Evolutionary conservation across 2,113 vertebrate species (phyloP), one percentile per base, ranked within the genome.

Genomic region (Hoplias malabaricus): DNA sequence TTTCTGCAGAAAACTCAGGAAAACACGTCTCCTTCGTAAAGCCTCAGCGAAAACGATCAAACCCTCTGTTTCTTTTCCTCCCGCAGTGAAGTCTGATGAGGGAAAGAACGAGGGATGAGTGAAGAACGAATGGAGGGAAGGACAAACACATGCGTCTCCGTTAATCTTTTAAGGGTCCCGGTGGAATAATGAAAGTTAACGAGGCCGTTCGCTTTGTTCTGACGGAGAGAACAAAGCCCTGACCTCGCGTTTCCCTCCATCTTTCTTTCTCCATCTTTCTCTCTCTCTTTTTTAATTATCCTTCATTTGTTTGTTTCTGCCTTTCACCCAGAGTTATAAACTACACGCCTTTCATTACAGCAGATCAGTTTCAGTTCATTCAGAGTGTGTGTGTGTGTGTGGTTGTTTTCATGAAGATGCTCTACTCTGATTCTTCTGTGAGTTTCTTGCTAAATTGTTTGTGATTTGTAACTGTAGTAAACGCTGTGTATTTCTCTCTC

Each of bases 111-210:
- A 42, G 57, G 54, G 50, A 27, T 11, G 9, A 42, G 36, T 53
- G 48, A 38, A 42, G 62, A 56, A 69, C 48, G 56, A 11, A 36
- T 33, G 50, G 46, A 3, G 12, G 19, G 16, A 65, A 66, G 66
- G 16, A 65, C 62, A 66, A 53, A 75, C 66, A 66, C 76, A 63
- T 70, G 14, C 38, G 42, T 6, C 1, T 12, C 42, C 42, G 68
- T 77, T 69, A 77, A 69, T 61, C 67, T n/a, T 59, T 27, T 78
- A 70, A 70, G 31, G 31, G 40, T 23, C 21, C 23, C 48, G 21
- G 27, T 50, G 69, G 23, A 50, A 33, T 46, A 34, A 13, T 50
- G 70, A 36, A 53, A 70, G n/a, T 50, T 63, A 70, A 63, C 23
- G 27, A 71, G 31, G 31, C 56, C 19, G n/a, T 38, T 48, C 54